Base-by-base conservation (phyloP, 2,797 vertebrate genomes). In the Melopsittacus undulatus region DNA sequence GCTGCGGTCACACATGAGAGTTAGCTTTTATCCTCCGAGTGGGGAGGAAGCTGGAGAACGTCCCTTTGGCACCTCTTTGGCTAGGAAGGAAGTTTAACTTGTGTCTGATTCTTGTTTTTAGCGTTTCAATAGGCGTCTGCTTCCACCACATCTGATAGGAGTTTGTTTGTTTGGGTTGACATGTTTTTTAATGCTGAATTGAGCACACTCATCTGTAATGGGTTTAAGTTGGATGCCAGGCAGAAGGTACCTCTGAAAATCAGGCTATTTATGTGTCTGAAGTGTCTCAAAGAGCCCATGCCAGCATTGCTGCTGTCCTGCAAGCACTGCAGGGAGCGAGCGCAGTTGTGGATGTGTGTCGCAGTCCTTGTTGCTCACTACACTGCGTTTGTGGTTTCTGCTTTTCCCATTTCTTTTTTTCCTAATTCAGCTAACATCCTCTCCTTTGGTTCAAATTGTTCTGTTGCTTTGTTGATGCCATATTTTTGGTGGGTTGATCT, bases 1-100 rank as follows among this genome's bases (percentile, higher is more conserved):
- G 61, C 57, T 0, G 0, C 1, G 5, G 63, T 43, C 3, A 0
- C 54, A 59, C n/a, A 57, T 45, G 27, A 1, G 2, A 23, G 1
- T 6, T 51, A 56, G 1, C 14, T 78, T 81, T 82, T 80, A n/a
- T 66, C 30, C 73, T 85, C 48, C 1, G 4, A 69, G 72, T 2
- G 2, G 11, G 27, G 38, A 72, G 57, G 61, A 84, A 92, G 45
- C 67, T 64, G 77, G 40, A 91, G 80, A 34, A 29, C 0, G 0
- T 91, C 38, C 32, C 30, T 87, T 92, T 89, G 52, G 52, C 68
- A 59, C 24, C 61, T 83, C 52, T 4, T 14, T 11, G 4, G n/a
- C 62, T 61, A 49, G 75, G 64, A 85, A 76, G 66, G 66, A 94
- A 85, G 78, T 69, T 92, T 59, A 74, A 49, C 30, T 77, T 51